These are phyloP conservation scores for Pseudotriccus pelzelni DNA, from an alignment of 2,797 vertebrate species.

Conservation along the genomic window DNA sequence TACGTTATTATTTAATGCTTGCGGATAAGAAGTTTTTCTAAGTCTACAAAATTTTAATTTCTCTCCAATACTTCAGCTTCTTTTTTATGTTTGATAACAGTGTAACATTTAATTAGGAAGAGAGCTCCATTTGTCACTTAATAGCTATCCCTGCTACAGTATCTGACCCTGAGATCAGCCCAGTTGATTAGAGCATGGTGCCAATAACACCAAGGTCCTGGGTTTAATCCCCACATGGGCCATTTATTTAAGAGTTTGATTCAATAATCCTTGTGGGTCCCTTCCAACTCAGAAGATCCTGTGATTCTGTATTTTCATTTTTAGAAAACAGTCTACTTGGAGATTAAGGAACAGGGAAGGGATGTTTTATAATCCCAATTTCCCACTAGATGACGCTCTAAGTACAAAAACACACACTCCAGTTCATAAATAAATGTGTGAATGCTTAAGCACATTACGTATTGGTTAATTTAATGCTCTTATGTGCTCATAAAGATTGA, in stretches of 20 bases:
- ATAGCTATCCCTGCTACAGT: not conserved
- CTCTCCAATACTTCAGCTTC: not conserved
- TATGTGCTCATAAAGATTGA: not conserved
- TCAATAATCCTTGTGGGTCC: not conserved
- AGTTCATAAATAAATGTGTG: not conserved
- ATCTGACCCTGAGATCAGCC: not conserved
- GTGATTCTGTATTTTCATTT: not conserved
- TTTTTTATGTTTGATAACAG: not conserved
- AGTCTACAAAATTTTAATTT: not conserved
- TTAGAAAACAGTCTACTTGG: not conserved
- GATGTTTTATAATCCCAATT: not conserved
- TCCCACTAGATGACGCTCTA: conserved; percentile 76
- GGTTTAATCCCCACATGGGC: not conserved
- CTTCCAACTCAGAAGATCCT: not conserved
- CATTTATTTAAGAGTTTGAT: too few relatives aligned
- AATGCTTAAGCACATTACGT: not conserved
- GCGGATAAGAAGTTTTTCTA: not conserved
- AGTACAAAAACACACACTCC: conserved; percentile 30
- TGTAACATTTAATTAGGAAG: not conserved
- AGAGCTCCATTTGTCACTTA: not conserved
- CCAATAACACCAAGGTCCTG: accelerated
- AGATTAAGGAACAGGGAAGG: not conserved
- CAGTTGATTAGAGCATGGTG: not conserved
- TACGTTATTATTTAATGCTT: not conserved
- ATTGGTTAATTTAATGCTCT: not conserved